Conservation (phyloP, 1,140 invertebrate genomes). For the Zaprionus camerounensis region DNA sequence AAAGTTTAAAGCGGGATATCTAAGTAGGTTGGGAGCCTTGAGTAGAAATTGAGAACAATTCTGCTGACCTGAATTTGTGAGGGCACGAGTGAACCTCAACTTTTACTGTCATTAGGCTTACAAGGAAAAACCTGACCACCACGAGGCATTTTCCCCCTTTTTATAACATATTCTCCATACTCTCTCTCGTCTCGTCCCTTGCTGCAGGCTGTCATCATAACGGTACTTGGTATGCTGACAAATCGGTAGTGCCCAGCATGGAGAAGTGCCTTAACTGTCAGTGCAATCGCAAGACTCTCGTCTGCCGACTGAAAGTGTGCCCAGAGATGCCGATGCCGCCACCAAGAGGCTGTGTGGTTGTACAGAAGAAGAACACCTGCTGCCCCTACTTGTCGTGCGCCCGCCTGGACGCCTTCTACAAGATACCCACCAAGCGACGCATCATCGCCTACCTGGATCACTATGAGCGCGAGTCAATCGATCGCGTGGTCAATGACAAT, state of each 20-base stretch:
- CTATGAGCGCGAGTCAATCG: constrained; percentile 81
- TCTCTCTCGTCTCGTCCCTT: not conserved
- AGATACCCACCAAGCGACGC: constrained; percentile 75
- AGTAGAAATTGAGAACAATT: no score
- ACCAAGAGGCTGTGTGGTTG: constrained; percentile 88
- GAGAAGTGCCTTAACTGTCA: constrained; percentile 92
- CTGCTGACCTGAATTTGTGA: not conserved
- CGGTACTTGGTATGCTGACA: constrained; percentile 87
- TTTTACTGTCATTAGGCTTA: not conserved
- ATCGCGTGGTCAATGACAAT: constrained; percentile 82
- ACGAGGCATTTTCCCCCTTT: not conserved
- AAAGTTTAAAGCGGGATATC: not conserved
- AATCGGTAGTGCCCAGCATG: constrained; percentile 87
- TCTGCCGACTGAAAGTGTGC: constrained; percentile 91
- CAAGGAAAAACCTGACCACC: not conserved
- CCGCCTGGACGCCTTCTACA: constrained; percentile 85
- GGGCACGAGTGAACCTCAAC: not conserved
- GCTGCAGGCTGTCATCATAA: constrained; percentile 88
- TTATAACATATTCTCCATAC: not conserved
- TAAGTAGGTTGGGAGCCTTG: not conserved
- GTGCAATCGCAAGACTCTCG: constrained; percentile 89
- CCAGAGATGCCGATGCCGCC: constrained; percentile 90
- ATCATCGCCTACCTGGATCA: constrained; percentile 83
- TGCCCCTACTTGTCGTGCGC: constrained; percentile 91
- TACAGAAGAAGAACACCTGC: constrained; percentile 88